Conservation (phyloP, 2,888 invertebrate species). For the Campoplex capitator region DNA sequence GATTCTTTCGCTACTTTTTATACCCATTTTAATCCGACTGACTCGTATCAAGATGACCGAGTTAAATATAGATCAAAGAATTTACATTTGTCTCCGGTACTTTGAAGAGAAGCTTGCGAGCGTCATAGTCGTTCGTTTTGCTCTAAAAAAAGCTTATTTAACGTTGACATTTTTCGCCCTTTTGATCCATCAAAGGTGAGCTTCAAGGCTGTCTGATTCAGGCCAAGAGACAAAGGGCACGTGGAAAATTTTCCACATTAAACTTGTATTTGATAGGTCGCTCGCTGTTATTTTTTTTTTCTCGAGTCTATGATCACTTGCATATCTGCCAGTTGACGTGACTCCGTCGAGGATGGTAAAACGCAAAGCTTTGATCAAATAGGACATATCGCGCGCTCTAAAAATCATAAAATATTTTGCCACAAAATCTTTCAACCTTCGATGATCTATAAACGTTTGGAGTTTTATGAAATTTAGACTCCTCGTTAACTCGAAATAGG, state of each 20-base stretch:
- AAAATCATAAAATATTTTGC: not conserved
- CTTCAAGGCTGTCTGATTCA: not conserved
- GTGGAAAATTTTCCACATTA: not conserved
- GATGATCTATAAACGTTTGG: not conserved
- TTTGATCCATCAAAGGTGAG: conserved; percentile 5
- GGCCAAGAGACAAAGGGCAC: not conserved
- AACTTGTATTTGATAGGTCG: not conserved
- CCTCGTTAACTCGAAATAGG: no score
- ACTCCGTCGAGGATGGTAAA: not conserved
- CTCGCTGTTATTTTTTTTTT: not conserved
- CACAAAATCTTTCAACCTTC: not conserved
- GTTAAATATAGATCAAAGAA: not conserved
- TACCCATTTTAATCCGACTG: not conserved
- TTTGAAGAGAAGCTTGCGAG: not conserved
- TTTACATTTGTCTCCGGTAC: not conserved
- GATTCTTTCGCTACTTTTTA: not conserved
- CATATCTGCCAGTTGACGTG: not conserved
- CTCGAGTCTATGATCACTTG: not conserved
- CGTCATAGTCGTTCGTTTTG: not conserved
- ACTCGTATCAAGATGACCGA: not conserved
- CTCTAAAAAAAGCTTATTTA: not conserved
- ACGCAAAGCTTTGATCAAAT: not conserved
- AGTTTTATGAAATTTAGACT: not conserved
- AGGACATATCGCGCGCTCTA: not conserved
- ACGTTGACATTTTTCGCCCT: not conserved